Conservation (phyloP, 2,797 vertebrate species). For the Picus viridis region DNA sequence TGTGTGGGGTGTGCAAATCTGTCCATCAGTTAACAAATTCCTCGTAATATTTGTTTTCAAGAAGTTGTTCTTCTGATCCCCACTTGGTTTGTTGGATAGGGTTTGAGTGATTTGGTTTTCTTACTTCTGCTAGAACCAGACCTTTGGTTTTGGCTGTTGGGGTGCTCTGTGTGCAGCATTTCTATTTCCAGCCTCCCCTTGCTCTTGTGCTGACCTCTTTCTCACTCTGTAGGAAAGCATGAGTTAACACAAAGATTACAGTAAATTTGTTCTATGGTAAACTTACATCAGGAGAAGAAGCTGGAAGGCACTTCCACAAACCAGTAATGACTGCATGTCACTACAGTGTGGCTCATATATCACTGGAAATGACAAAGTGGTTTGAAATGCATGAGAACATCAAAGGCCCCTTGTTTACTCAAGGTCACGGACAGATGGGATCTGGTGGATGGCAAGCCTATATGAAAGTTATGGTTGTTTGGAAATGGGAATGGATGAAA, state of each 20-base stretch:
- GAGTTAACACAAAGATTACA: constrained; percentile 67
- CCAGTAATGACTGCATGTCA: constrained; percentile 54
- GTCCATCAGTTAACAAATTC: constrained; percentile 28
- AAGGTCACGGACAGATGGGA: constrained; percentile 60
- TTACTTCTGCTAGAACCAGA: neutral
- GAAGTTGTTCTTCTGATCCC: neutral
- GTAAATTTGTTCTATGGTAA: constrained; percentile 75
- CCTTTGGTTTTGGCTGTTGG: neutral
- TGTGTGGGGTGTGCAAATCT: constrained; percentile 4
- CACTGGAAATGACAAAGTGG: constrained; percentile 63
- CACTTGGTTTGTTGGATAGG: neutral
- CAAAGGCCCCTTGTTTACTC: constrained; percentile 61
- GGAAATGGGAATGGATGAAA: constrained; percentile 49
- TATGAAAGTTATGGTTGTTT: constrained; percentile 29
- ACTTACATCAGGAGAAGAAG: constrained; percentile 54
- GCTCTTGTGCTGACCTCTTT: constrained; percentile 42
- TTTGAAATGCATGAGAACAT: constrained; percentile 54
- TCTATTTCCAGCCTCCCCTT: neutral
- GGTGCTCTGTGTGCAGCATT: neutral
- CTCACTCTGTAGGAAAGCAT: neutral
- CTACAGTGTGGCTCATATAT: constrained; percentile 37
- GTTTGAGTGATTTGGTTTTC: neutral
- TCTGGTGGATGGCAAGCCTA: constrained; percentile 38
- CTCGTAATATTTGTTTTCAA: neutral
- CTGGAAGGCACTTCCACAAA: constrained; percentile 66